Conservation (phyloP, 2,888 invertebrate genomes). For the Perizoma flavofasciatum region DNA sequence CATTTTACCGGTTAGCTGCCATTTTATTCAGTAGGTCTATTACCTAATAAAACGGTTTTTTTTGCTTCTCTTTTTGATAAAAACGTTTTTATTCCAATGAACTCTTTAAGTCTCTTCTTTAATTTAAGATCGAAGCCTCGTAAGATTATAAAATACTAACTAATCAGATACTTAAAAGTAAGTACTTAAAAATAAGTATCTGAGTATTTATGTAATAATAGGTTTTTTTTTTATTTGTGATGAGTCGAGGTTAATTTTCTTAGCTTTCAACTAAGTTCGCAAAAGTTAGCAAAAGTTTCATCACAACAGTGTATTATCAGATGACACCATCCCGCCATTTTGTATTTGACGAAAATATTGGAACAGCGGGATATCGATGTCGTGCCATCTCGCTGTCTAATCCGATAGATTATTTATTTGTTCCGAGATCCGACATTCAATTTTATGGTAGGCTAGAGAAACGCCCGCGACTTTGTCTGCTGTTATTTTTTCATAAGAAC, state of each 20-base stretch:
- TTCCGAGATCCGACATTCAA: constrained; percentile 12
- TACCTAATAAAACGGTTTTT: constrained; percentile 3
- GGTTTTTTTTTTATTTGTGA: too few species aligned
- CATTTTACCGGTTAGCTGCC: constrained; percentile 1
- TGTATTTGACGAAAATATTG: constrained; percentile 22
- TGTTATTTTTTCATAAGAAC: too few species aligned
- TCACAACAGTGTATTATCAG: constrained; percentile 6
- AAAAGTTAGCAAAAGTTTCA: background rate
- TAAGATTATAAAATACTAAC: too few species aligned
- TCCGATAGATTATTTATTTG: constrained; percentile 22
- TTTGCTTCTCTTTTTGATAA: too few species aligned
- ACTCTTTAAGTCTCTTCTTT: too few species aligned
- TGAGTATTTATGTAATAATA: too few species aligned
- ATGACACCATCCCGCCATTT: constrained; percentile 13
- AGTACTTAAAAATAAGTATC: too few species aligned
- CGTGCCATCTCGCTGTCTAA: constrained; percentile 13
- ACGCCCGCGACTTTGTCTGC: too few species aligned
- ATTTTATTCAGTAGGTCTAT: constrained; percentile 6
- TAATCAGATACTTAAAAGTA: too few species aligned
- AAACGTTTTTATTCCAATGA: too few species aligned
- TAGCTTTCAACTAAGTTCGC: background rate
- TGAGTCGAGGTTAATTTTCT: too few species aligned
- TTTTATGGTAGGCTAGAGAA: constrained; percentile 8
- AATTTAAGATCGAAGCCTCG: too few species aligned
- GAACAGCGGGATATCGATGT: constrained; percentile 21